Base-by-base conservation (phyloP, 1,140 invertebrate genomes). In the Drosophila lacteicornis region DNA sequence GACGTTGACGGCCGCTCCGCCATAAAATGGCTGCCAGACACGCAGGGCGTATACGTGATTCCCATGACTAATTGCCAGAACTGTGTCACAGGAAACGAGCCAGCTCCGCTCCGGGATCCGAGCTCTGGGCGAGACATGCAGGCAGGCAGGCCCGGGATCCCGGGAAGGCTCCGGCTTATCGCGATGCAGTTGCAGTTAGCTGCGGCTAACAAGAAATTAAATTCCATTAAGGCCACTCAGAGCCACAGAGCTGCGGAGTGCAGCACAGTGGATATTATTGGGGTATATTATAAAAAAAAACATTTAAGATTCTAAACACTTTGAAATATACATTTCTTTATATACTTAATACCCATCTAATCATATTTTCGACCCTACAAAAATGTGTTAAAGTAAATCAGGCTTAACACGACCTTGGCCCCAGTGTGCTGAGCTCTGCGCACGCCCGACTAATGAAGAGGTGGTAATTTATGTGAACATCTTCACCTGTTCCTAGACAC, bases 381-480 rank as follows among this genome's bases (percentile, higher is more conserved):
- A 38, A n/a, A 13, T 8, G 13, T 13, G 6, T 36, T 4, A 36
- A 30, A 8, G 13, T 19, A 12, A 19, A 5, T 5, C 17, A 22
- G 12, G 17, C 27, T 42, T 5, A 5, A 3, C 7, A 42, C 27
- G 22, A 27, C 27, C 30, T 33, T 36, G 13, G 45, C 11, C 17
- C 80, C 82, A 87, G 65, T 61, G 80, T 86, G 62, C 68, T 61
- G 62, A 38, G 66, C 25, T 43, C 38, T 47, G 45, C 51, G 49
- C 59, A 76, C 70, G 65, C 75, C 61, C 59, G 46, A 61, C 81
- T 88, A 90, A 90, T 91, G 86, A 90, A 90, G 86, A 90, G 86
- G 86, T 91, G 87, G 86, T 90, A 90, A 90, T 90, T 90, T 90
- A 90, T 90, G 79, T 91, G 82, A 75, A 84, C 75, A 86, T 91